Percentiles rank a stretch among this genome's conserved stretches.
phyloP scores from a whole-genome alignment of 2,888 invertebrate genomes.

The Aphodius sticticus region DNA sequence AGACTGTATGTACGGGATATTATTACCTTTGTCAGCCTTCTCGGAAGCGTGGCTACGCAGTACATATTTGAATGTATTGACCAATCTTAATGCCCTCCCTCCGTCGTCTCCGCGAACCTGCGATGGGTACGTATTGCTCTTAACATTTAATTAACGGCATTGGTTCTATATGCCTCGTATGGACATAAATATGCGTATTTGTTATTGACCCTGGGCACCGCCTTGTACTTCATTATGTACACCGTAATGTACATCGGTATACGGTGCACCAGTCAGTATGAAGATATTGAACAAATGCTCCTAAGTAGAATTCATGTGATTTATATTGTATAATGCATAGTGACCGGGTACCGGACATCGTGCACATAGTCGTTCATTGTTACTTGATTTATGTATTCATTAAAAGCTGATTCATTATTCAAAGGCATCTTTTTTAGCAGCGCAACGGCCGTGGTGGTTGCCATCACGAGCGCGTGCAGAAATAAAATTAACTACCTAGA shows the following conservation, averaged over 20 bases:
- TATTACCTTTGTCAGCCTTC: too few species aligned
- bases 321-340: conserved; percentile 9
- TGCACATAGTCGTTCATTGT: conserved; percentile 22
- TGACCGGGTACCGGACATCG: conserved; percentile 9
- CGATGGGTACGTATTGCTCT: not conserved
- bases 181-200: conserved; percentile 8
- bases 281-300: conserved; percentile 22
- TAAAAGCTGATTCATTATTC: conserved; percentile 22
- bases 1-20: too few species aligned
- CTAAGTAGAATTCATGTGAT: conserved; percentile 16
- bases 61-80: too few species aligned
- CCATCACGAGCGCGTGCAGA: not conserved
- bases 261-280: not conserved
- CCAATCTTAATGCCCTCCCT: too few species aligned
- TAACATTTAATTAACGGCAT: not conserved
- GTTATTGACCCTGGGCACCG: conserved; percentile 14
- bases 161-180: not conserved
- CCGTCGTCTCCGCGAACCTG: too few species aligned
- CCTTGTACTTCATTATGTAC: not conserved
- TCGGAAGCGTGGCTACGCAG: too few species aligned
- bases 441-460: not conserved
- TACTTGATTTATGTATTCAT: conserved; percentile 19
- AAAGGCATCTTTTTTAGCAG: not conserved
- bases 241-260: not conserved
- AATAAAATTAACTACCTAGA: too few species aligned